A percentile compares a stretch with the other conserved stretches of the same genome.
Conservation (phyloP, 2,113 vertebrate species). For the Nothocercus julius region DNA sequence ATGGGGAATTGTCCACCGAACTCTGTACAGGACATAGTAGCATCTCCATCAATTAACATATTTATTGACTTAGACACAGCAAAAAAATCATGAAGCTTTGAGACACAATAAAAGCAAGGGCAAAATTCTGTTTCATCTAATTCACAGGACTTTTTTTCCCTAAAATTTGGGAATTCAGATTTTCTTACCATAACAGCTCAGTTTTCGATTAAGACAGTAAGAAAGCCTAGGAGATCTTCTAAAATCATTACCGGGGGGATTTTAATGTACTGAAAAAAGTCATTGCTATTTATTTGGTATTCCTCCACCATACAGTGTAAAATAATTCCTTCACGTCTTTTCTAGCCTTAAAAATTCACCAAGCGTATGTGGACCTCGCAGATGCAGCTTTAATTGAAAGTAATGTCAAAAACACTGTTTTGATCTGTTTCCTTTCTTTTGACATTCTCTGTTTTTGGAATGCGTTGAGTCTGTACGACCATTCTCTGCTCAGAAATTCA, state of each 20-base stretch:
- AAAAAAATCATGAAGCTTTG: background rate
- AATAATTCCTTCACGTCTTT: constrained; percentile 54
- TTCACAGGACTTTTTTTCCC: background rate
- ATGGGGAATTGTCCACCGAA: background rate
- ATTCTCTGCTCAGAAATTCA: constrained; percentile 55
- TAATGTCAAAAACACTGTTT: constrained; percentile 68
- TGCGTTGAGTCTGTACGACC: constrained; percentile 60
- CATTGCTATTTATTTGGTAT: constrained; percentile 57
- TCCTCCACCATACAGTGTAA: constrained; percentile 54
- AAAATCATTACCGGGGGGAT: constrained; percentile 37
- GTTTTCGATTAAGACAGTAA: constrained; percentile 19
- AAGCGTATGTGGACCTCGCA: constrained; percentile 68
- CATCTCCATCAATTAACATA: background rate
- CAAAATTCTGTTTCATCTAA: background rate
- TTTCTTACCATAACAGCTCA: constrained; percentile 11
- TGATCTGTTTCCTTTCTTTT: constrained; percentile 69
- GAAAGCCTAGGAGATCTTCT: background rate
- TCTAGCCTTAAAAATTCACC: constrained; percentile 68
- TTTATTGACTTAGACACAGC: background rate
- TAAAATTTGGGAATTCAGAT: constrained; percentile 14
- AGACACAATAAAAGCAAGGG: background rate
- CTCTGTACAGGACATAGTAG: background rate
- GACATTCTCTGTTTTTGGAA: constrained; percentile 60
- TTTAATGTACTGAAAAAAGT: constrained; percentile 33
- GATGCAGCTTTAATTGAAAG: constrained; percentile 75